These are phyloP conservation scores for Alaudala cheleensis DNA, from an alignment of 2,113 vertebrate species.

Conservation along the genomic window DNA sequence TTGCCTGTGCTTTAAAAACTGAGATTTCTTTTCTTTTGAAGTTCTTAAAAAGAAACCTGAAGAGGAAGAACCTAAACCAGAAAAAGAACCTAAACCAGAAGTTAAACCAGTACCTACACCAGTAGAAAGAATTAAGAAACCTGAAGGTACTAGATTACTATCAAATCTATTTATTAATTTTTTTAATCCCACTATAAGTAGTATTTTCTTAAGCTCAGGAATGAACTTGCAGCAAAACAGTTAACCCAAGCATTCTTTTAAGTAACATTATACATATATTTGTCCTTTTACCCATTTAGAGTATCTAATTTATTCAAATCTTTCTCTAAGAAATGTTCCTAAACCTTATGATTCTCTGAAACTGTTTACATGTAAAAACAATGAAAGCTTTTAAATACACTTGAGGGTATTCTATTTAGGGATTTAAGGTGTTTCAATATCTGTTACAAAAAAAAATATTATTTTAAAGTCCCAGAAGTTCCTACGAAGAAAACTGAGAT, in stretches of 20 bases:
- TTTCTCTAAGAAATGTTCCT: neutral
- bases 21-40: conserved; percentile 76
- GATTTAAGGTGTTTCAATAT: neutral
- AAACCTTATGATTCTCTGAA: neutral
- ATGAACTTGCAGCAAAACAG: neutral
- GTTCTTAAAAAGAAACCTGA: conserved; percentile 80
- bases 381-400: neutral
- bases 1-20: conserved; percentile 53
- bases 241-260: neutral
- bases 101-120: conserved; percentile 75
- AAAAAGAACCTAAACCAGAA: conserved; percentile 76
- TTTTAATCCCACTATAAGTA: neutral
- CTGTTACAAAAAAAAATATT: conserved; percentile 19
- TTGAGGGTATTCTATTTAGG: neutral
- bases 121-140: conserved; percentile 79
- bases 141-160: conserved; percentile 73
- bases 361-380: neutral
- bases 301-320: neutral
- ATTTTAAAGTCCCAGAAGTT: conserved; percentile 75
- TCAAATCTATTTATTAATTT: neutral
- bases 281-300: neutral
- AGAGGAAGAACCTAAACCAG: conserved; percentile 78
- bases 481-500: conserved; percentile 74
- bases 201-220: neutral
- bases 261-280: neutral